phyloP scores from a whole-genome alignment of 2,888 invertebrate genomes.

The Luperina nickerlii region DNA sequence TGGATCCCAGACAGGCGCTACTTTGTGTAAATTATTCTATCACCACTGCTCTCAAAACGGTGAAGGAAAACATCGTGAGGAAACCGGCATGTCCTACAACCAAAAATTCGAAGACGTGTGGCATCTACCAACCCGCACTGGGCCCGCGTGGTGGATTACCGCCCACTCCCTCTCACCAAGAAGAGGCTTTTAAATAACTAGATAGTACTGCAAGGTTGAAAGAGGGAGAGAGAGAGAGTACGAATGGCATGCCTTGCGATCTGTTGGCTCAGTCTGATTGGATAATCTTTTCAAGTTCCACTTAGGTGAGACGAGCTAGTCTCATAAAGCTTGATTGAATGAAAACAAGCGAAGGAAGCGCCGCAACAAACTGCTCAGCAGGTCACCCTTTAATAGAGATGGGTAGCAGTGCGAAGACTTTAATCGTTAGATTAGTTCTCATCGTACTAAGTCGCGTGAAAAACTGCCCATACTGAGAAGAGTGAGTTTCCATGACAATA shows the following conservation, averaged over 20 bases:
- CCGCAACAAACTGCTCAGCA: not conserved
- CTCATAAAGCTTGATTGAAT: not conserved
- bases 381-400: not conserved
- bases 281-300: not conserved
- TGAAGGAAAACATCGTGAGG: no score
- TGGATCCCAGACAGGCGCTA: no score
- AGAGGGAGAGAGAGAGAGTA: not conserved
- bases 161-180: no score
- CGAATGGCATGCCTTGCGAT: not conserved
- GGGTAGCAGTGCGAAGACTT: not conserved
- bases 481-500: not conserved
- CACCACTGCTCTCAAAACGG: no score
- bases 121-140: no score
- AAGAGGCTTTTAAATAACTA: not conserved
- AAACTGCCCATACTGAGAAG: not conserved
- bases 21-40: no score
- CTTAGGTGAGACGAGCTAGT: slow-evolving; percentile 1
- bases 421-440: not conserved
- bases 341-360: not conserved
- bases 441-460: not conserved
- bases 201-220: not conserved
- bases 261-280: not conserved
- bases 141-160: no score
- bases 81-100: no score
- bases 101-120: no score